phyloP scores from a whole-genome alignment of 2,113 vertebrate species.

The Otocyon megalotis region DNA sequence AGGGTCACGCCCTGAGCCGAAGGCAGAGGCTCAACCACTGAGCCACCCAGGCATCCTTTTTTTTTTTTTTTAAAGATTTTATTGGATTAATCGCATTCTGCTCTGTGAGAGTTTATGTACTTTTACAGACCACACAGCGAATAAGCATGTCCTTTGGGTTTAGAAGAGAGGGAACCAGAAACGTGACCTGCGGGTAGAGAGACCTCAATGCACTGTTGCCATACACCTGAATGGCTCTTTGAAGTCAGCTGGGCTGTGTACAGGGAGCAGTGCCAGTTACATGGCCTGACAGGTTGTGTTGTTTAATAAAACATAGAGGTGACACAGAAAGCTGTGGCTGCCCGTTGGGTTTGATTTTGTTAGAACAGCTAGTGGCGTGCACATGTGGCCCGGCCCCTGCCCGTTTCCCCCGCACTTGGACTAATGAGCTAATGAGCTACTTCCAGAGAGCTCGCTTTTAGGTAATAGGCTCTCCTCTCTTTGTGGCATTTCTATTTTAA shows the following conservation, averaged over 20 bases:
- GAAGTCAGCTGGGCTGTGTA: conserved; percentile 25
- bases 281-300: neutral
- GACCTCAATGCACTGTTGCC: neutral
- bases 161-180: conserved; percentile 2
- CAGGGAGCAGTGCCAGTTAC: conserved; percentile 36
- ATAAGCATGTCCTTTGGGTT: neutral
- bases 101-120: neutral
- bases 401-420: neutral
- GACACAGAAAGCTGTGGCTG: neutral
- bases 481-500: conserved; percentile 44
- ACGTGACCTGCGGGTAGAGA: neutral
- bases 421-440: neutral
- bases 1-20: too few species aligned
- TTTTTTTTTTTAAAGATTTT: too few species aligned
- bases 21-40: too few species aligned
- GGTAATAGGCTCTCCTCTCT: neutral
- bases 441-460: conserved; percentile 41
- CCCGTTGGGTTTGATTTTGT: neutral
- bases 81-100: neutral
- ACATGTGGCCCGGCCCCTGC: neutral
- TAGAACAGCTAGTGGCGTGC: neutral
- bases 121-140: neutral
- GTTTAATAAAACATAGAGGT: conserved; percentile 56
- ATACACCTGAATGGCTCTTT: neutral
- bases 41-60: too few species aligned